These are phyloP conservation scores for Phacellophora camtschatica DNA, from an alignment of 30 jellyfish, hydroid and myxozoan species.

Conservation along the genomic window DNA sequence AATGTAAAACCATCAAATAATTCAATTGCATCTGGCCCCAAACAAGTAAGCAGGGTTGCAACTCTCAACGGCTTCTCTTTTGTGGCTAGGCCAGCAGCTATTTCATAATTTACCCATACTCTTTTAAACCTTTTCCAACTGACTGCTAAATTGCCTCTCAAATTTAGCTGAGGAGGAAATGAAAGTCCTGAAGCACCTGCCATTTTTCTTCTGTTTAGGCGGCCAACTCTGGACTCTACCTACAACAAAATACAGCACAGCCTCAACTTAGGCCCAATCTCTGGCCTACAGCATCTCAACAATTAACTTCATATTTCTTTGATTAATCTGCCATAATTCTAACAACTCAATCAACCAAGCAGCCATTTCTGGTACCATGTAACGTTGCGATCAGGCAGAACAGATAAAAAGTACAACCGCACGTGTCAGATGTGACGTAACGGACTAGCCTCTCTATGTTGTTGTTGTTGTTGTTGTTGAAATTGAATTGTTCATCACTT, in stretches of 20 bases:
- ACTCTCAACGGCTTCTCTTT: background rate
- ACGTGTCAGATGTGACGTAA: too few species aligned
- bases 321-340: too few species aligned
- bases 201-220: background rate
- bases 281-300: conserved; percentile 19
- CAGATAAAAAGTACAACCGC: too few species aligned
- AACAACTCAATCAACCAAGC: too few species aligned
- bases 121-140: background rate
- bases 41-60: background rate
- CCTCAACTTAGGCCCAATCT: background rate
- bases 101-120: background rate
- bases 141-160: conserved; percentile 12
- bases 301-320: too few species aligned
- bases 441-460: too few species aligned
- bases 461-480: too few species aligned
- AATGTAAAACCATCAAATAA: conserved; percentile 7
- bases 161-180: conserved; percentile 28
- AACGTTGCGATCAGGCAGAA: too few species aligned
- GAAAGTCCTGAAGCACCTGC: background rate
- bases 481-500: too few species aligned
- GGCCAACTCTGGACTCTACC: conserved; percentile 1
- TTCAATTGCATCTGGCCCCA: conserved; percentile 20
- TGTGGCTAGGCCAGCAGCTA: background rate
- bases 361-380: too few species aligned
- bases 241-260: background rate